Conservation (phyloP, 2,888 invertebrate genomes). For the Gymnosoma rotundatum region DNA sequence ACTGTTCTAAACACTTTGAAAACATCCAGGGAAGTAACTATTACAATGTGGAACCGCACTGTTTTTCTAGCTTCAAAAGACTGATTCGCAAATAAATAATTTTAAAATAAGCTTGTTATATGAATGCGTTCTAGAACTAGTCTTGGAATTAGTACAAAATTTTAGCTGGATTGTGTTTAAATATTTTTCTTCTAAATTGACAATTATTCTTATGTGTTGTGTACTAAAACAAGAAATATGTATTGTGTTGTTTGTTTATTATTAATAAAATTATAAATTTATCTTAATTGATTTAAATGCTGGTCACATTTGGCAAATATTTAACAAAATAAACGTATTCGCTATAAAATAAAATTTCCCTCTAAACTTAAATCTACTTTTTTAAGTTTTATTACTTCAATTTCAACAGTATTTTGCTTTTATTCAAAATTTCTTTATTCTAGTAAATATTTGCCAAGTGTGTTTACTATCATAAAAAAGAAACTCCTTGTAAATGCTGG, state of each 20-base stretch:
- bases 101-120: too few species aligned
- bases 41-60: neutral
- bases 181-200: constrained; percentile 7
- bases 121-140: neutral
- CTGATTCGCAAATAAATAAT: too few species aligned
- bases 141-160: neutral
- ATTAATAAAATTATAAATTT: neutral
- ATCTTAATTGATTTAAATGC: neutral
- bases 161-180: constrained; percentile 20
- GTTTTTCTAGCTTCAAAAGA: neutral
- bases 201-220: constrained; percentile 45
- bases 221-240: constrained; percentile 46
- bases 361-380: too few species aligned
- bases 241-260: constrained; percentile 64
- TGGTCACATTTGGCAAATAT: constrained; percentile 11
- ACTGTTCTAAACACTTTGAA: neutral
- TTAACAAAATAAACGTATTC: neutral
- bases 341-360: neutral
- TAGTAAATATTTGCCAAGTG: constrained; percentile 18
- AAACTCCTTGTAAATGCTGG: neutral
- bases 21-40: neutral
- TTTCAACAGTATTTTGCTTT: too few species aligned
- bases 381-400: too few species aligned
- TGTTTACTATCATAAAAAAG: neutral
- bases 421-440: neutral